Evolutionary conservation across 53 echinoderm and acorn worm species (phyloP), one percentile per base, ranked within the genome.

Genomic region (Hippasteria phrygiana): DNA sequence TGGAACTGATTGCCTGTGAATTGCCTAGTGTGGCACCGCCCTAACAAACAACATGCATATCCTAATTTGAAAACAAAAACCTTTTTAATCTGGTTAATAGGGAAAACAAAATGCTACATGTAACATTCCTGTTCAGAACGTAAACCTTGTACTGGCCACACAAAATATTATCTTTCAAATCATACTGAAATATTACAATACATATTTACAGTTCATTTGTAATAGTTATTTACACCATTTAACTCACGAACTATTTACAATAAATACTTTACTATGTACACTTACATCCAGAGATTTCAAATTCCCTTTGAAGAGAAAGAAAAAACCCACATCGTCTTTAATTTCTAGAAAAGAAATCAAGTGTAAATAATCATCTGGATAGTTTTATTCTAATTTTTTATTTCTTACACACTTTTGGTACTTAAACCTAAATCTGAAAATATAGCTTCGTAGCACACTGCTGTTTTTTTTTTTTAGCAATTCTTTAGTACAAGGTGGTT

Each of bases 221-320:
- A 26, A 26, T 26, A 67, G 16, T 64, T 85, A 70, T 85, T 48
- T 85, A 85, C 71, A 85, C 28, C 35, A 78, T 70, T 59, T 51
- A 85, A 51, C 85, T 53, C 85, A 85, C 85, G 20, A 47, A 14
- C 28, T 85, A 85, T 85, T 65, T 82, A 82, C 82, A 82, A 3
- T 51, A 20, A 45, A 45, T 82, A 46, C 24, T 64, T 64, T 13
- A 66, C 45, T 79, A 62, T 80, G 40, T 80, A 82, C 82, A 82
- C 18, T 18, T 55, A 59, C 39, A 27, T 78, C 24, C 17, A 34
- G 0, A 31, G 12, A 46, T 75, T 26, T 47, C 28, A 75, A 75
- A 3, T 33, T 46, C 47, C 50, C 40, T 16, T 45, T 75, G n/a
- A 47, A 29, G 31, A 64, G 2, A 16, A 75, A n/a, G n/a, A n/a